Evolutionary conservation across 2,888 invertebrate genomes (phyloP), one percentile per base, ranked within the genome.

Genomic region (Hyposoter didymator): DNA sequence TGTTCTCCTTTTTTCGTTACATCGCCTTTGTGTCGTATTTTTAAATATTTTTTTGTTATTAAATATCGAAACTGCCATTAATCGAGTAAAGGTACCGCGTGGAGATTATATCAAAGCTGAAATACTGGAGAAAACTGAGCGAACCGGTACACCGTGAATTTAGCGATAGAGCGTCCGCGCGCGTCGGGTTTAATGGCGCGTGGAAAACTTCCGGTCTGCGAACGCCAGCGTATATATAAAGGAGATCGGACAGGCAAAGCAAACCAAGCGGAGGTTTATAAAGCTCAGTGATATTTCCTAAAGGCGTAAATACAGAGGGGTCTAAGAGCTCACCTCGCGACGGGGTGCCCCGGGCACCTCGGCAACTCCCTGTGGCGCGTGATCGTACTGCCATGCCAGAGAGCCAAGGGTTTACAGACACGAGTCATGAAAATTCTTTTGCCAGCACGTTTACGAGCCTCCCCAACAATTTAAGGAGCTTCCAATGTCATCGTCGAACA

Each of bases 141-240:
- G 84, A 64, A 70, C 70, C 74, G 70, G 78, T n/a, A 47, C 59
- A 47, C 22, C 59, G 83, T 80, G 84, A 80, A 84, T 84, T 70
- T 84, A 35, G 70, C 59, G 79, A 49, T 82, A 80, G 59, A 59
- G 83, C 82, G 84, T 75, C 79, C 59, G 79, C 39, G 79, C 39
- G 39, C 85, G 85, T 86, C 88, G 90, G 28, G 91, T 91, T 93
- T 92, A 93, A 93, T 93, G 93, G 93, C 91, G 93, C 92, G 93
- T 92, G 90, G 89, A 90, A 87, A 88, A 89, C 91, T 90, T 93
- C 93, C 93, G 92, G 91, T 84, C 88, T 89, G 88, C 87, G 45
- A 55, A 87, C 86, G 87, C 84, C 85, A 45, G 73, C 55, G 69
- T 67, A 43, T 74, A 66, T 75, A 69, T 59, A 81, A 69, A 67